Conservation (phyloP, 64 coral and sea anemone genomes). For the Catalaphyllia jardinei region DNA sequence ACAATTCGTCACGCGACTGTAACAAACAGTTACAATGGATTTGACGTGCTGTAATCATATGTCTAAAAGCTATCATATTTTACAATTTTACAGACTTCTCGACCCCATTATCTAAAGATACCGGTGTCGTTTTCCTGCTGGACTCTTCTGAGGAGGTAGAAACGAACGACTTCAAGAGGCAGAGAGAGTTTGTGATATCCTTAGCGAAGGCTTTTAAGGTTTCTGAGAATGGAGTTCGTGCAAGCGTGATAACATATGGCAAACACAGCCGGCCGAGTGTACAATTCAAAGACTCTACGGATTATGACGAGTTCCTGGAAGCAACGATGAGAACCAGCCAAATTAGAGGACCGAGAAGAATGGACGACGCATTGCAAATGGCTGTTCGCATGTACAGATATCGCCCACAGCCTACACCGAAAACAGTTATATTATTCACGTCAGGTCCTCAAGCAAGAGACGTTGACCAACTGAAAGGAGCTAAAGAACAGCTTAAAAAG, state of each 20-base stretch:
- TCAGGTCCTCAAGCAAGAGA: slow-evolving; percentile 31
- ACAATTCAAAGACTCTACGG: slow-evolving; percentile 28
- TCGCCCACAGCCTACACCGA: not conserved
- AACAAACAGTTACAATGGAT: not conserved
- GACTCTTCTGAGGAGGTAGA: slow-evolving; percentile 49
- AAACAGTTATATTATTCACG: slow-evolving; percentile 57
- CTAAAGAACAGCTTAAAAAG: slow-evolving; percentile 32
- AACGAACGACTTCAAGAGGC: slow-evolving; percentile 41
- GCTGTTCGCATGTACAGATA: slow-evolving; percentile 35
- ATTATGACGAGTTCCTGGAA: not conserved
- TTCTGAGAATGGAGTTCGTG: slow-evolving; percentile 38
- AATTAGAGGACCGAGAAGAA: slow-evolving; percentile 54
- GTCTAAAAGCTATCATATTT: not conserved
- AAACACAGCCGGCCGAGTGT: slow-evolving; percentile 7
- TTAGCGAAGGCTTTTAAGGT: slow-evolving; percentile 52
- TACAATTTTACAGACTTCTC: slow-evolving; percentile 43
- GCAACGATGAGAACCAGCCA: not conserved
- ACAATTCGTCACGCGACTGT: too few species aligned
- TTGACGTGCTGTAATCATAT: not conserved
- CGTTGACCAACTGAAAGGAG: slow-evolving; percentile 14
- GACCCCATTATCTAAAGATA: slow-evolving; percentile 27
- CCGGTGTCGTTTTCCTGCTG: slow-evolving; percentile 50
- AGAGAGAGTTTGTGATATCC: slow-evolving; percentile 51
- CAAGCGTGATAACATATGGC: slow-evolving; percentile 71
- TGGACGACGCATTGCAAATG: slow-evolving; percentile 62